Evolutionary conservation across 2,797 vertebrate genomes (phyloP).

Genomic region (Sebastes baramenuke): DNA sequence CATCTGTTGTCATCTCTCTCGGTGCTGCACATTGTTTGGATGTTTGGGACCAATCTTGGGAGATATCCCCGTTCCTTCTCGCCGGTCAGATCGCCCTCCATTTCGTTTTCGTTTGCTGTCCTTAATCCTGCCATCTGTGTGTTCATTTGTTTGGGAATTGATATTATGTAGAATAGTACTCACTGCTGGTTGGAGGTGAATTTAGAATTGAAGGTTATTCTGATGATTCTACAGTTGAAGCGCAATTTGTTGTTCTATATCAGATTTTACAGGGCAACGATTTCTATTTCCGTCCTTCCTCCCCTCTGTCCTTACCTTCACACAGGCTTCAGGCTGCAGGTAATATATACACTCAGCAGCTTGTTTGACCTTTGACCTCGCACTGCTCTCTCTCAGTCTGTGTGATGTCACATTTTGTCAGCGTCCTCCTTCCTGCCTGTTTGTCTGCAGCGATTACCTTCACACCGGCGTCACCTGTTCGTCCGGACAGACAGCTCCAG

Average conservation of each 20-base stretch:
- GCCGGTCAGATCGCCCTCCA: neutral
- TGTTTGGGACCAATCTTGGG: constrained; percentile 12
- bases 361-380: constrained; percentile 17
- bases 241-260: neutral
- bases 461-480: neutral
- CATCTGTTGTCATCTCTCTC: constrained; percentile 25
- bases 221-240: neutral
- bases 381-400: constrained; percentile 6
- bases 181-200: neutral
- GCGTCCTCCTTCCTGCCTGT: neutral
- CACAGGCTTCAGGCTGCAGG: neutral
- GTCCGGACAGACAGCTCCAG: neutral
- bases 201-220: neutral
- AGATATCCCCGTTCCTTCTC: neutral
- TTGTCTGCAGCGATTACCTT: constrained; percentile 21
- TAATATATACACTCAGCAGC: neutral
- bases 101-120: neutral
- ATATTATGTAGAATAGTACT: constrained; percentile 14
- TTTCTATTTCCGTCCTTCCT: neutral
- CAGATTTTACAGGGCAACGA: neutral
- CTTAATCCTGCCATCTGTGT: constrained; percentile 45
- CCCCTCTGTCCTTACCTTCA: neutral
- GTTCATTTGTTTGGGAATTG: constrained; percentile 6
- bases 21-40: constrained; percentile 8
- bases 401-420: neutral